Base-by-base conservation (phyloP, 2,888 invertebrate genomes). In the Choristoneura rosaceana region DNA sequence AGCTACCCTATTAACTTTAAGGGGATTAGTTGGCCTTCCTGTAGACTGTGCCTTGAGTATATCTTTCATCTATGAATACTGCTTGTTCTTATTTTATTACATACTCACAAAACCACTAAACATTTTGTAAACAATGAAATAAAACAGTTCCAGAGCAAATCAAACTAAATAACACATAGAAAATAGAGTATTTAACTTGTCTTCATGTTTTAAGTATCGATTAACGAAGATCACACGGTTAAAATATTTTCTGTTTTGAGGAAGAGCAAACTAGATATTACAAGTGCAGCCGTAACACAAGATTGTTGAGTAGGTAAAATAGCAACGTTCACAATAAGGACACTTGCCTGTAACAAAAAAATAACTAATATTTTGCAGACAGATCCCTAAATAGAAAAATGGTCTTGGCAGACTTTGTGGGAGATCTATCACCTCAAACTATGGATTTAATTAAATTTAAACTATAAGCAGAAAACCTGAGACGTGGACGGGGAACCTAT, bases 1-100 rank as follows among this genome's bases (percentile, higher is more conserved):
- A 52, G 55, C 25, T 25, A 9, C 55, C 25, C 55, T 55, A 25
- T 25, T 55, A 55, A 55, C 55, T 55, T 55, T 55, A 55, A 55
- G 25, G 14, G 55, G 55, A 17, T 55, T 12, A 55, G 52, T 12
- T 5, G 15, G 25, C 55, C 12, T 55, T 55, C 52, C 25, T 12
- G 55, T 55, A 55, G 14, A 47, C 52, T 52, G 25, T 17, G 17
- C 52, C 25, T 25, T 52, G 52, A 12, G 47, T 52, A 1, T 55
- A 25, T 25, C 55, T 55, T 55, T 55, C 25, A 55, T 55, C 10
- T 17, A 25, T 12, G 50, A 52, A 15, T 52, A 52, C 55, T 55
- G 25, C 12, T 10, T 25, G 17, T 25, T 55, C 4, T 55, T 55
- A 10, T 55, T 55, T 55, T 55, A 55, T 25, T 55, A 5, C 25